phyloP scores from a whole-genome alignment of 2,113 vertebrate species.

The Dinomys branickii region DNA sequence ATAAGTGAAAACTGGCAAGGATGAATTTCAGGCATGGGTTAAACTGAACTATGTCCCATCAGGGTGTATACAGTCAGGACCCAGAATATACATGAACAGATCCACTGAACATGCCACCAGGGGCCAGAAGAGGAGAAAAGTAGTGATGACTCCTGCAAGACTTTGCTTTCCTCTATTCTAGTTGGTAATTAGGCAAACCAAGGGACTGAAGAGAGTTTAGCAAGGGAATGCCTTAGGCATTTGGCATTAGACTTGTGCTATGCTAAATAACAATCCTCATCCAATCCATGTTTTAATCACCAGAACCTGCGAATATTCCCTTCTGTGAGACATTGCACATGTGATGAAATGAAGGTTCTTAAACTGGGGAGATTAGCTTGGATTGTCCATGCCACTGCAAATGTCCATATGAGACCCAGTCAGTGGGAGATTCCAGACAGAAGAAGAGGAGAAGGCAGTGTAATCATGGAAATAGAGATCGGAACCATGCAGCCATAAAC shows the following conservation, averaged over 20 bases:
- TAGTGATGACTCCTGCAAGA: background rate
- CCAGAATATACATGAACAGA: slow-evolving; percentile 9
- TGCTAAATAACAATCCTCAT: background rate
- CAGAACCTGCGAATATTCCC: background rate
- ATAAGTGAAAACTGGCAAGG: slow-evolving; percentile 67
- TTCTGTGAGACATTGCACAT: background rate
- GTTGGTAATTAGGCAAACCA: slow-evolving; percentile 29
- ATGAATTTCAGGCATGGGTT: slow-evolving; percentile 59
- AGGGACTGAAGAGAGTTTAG: background rate
- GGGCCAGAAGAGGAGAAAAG: background rate
- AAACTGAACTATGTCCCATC: slow-evolving; percentile 5
- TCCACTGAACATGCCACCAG: background rate
- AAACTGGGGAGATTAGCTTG: slow-evolving; percentile 9
- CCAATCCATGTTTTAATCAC: background rate
- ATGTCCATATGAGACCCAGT: background rate
- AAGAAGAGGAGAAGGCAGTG: background rate
- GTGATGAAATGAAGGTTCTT: slow-evolving; percentile 12
- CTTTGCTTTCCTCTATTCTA: slow-evolving; percentile 43
- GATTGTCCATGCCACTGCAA: slow-evolving; percentile 11
- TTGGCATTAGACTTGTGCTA: slow-evolving; percentile 9
- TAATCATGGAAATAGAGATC: background rate
- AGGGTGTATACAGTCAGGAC: background rate
- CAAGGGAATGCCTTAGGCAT: slow-evolving; percentile 16
- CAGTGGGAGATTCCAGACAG: background rate
- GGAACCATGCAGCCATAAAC: background rate